Base-by-base conservation (phyloP, 2,888 invertebrate species). In the Drosophila multiciliata region DNA sequence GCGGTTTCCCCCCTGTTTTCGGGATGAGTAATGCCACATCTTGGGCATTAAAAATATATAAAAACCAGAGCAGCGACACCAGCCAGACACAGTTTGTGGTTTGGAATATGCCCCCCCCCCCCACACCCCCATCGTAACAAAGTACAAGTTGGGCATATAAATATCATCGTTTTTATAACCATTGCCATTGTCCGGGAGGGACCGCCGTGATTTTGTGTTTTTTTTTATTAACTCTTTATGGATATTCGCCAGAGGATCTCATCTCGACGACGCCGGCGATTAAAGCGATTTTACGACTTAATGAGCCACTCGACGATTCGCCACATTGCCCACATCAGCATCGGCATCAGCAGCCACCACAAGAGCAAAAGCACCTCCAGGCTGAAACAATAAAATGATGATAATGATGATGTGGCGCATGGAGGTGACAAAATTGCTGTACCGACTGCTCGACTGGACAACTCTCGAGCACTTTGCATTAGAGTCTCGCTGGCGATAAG, bases 201-300 rank as follows among this genome's bases (percentile, higher is more conserved):
- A 79, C 69, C 69, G 84, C 70, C 84, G 87, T 87, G 89, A 85
- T 85, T 85, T 84, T 82, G 77, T 79, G 84, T 82, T 78, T 15
- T 85, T 23, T 85, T 85, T 85, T 85, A 85, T 85, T 85, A 89
- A 85, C 85, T 85, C 85, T 89, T 85, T 89, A 89, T 85, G 89
- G 89, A 85, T 89, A 85, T 89, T 89, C 57, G 85, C 85, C 70
- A 84, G 88, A 69, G 78, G 66, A 80, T 67, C 78, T 59, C 76
- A 58, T 48, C 59, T 26, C 35, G 57, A 48, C 69, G 66, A 70
- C 62, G 73, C 45, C 49, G 80, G 74, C 87, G 87, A 90, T 87
- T 87, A 90, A 87, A 87, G 78, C 66, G 48, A 67, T 86, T 87
- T 87, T 86, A 87, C 87, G 87, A 87, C 90, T 88, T 87, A 87